Base-by-base conservation (phyloP, 2,888 invertebrate genomes). In the Cecidostiba fungosa region DNA sequence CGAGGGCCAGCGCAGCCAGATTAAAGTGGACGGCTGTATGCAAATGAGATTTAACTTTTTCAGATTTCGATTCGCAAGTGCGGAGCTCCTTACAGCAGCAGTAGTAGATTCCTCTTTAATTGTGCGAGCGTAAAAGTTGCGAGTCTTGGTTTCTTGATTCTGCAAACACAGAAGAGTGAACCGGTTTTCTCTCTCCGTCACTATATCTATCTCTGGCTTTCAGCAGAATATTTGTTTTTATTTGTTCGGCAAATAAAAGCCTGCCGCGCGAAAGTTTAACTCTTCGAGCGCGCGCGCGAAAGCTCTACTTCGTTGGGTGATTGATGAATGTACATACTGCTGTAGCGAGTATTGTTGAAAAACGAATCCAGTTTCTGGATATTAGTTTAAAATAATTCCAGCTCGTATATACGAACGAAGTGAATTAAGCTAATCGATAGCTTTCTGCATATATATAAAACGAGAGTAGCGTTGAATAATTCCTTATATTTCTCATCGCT, bases 21-120 rank as follows among this genome's bases (percentile, higher is more conserved):
- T 72, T 39, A 39, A 72, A 72, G 4, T 43, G 39, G 23, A 72
- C 16, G 43, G 47, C 14, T n/a, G 70, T 29, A 29, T 66, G 66
- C 66, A 66, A 66, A 66, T 66, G 66, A 66, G 66, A 66, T 66
- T 66, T 66, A 66, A 66, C 29, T 66, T 29, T 29, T 29, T 26
- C 29, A 26, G 66, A 66, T 66, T 66, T 66, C 29, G 66, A 66
- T 66, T 66, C 4, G 4, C 1, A 43, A 43, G 43, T 43, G n/a
- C n/a, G 12, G 12, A 43, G 43, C 43, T 12, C 43, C 43, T 43
- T 43, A 43, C 43, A 43, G 43, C 10, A 10, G 39, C 39, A 12
- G n/a, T 59, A 23, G 4, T 26, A 66, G 66, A 66, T 26, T 62
- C 26, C 12, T 0, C 66, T 59, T 59, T 26, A 29, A 66, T 29